Percentiles rank a stretch among this genome's conserved stretches.
Evolutionary conservation across 2,888 invertebrate genomes (phyloP).

Genomic region (Pollenia amentaria): DNA sequence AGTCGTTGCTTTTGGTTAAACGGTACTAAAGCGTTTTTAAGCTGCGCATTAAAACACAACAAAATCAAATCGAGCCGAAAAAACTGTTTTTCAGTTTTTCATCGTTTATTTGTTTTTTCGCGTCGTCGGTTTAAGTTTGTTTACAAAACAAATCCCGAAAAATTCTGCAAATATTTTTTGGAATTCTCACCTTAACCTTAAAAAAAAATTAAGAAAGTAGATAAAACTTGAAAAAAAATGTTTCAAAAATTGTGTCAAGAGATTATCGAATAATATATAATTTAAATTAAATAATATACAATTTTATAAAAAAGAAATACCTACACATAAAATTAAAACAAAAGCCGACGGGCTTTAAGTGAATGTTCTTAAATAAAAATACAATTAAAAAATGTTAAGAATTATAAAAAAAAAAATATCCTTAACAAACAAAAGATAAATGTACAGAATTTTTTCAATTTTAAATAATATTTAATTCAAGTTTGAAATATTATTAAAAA

Average conservation of each 20-base stretch:
- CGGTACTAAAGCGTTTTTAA: slow-evolving; percentile 68
- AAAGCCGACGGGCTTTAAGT: slow-evolving; percentile 6
- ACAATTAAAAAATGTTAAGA: neutral
- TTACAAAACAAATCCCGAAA: neutral
- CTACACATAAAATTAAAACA: neutral
- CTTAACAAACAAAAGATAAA: neutral
- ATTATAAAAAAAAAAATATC: neutral
- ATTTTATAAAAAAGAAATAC: neutral
- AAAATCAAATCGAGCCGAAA: slow-evolving; percentile 36
- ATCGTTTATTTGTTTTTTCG: neutral
- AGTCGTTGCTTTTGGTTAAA: slow-evolving; percentile 59
- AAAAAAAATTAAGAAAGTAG: no score
- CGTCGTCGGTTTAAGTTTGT: neutral
- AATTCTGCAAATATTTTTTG: no score
- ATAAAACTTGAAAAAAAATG: no score
- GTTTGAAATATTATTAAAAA: no score
- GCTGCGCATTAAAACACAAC: slow-evolving; percentile 64
- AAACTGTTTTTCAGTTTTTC: neutral
- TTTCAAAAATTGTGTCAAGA: slow-evolving; percentile 5
- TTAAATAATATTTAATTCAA: no score
- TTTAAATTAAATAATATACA: neutral
- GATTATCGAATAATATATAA: neutral
- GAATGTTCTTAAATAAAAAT: neutral
- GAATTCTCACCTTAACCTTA: no score
- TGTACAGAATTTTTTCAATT: no score